Evolutionary conservation across 2,113 vertebrate genomes (phyloP).

Genomic region (Mastomys coucha): DNA sequence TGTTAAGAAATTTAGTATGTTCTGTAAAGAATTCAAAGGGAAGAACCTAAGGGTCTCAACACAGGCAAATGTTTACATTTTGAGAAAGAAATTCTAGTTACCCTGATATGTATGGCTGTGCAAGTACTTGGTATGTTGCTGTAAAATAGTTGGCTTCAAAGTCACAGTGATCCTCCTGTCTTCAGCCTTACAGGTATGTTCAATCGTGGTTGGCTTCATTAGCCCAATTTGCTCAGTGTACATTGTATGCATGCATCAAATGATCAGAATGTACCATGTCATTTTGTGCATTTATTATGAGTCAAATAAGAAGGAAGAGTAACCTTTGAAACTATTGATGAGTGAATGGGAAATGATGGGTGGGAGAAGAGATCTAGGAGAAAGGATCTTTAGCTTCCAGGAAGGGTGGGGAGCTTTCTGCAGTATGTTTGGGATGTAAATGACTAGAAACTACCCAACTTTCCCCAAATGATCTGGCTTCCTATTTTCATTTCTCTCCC

Average conservation of each 20-base stretch:
- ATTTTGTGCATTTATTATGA: background rate
- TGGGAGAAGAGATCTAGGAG: background rate
- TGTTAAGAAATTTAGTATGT: background rate
- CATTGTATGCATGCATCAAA: background rate
- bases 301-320: background rate
- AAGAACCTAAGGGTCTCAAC: background rate
- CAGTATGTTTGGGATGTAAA: background rate
- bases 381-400: background rate
- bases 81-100: background rate
- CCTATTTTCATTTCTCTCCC: background rate
- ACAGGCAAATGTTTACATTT: background rate
- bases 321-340: background rate
- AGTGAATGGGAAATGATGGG: background rate
- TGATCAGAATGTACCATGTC: background rate
- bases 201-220: background rate
- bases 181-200: background rate
- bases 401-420: background rate
- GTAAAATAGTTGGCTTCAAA: background rate
- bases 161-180: background rate
- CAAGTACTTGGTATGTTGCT: background rate
- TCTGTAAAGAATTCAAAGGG: background rate
- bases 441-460: background rate
- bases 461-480: background rate
- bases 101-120: rapidly evolving
- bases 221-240: background rate